A percentile compares a stretch with the other conserved stretches of the same genome.
These are phyloP conservation scores for Marcusenius ussheri DNA, from an alignment of 2,113 vertebrate genomes.

Conservation along the genomic window DNA sequence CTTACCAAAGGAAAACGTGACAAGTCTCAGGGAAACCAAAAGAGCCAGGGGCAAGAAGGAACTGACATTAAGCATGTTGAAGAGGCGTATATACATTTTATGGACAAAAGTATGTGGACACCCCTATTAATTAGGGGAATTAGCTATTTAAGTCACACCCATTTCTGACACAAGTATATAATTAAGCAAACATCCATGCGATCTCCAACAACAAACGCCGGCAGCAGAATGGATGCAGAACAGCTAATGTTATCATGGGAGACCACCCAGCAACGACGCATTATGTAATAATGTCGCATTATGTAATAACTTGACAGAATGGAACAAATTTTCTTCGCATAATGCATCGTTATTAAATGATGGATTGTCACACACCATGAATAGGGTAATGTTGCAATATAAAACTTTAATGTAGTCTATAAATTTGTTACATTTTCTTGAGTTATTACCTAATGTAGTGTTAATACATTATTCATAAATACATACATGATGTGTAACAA, in stretches of 20 bases:
- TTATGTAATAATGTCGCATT: no score
- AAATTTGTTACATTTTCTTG: no score
- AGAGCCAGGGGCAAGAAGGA: background rate
- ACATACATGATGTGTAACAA: no score
- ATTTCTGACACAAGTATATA: background rate
- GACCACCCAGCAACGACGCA: background rate
- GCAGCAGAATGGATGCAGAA: background rate
- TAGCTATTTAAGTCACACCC: background rate
- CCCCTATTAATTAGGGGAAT: background rate
- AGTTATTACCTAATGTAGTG: no score
- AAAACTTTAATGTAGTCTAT: no score
- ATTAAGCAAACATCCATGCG: background rate
- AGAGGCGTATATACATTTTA: background rate
- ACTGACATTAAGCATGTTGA: background rate
- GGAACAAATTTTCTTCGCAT: no score
- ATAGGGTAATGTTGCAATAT: no score
- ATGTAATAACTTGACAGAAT: no score
- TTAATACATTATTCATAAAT: no score
- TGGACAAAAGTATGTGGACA: background rate
- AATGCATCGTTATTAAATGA: no score
- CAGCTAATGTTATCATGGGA: background rate
- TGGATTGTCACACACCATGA: no score
- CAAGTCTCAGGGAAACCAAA: background rate
- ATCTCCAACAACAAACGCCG: background rate
- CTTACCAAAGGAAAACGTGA: background rate